Base-by-base conservation (phyloP, 1,140 invertebrate species). In the Pentalonia nigronervosa region DNA sequence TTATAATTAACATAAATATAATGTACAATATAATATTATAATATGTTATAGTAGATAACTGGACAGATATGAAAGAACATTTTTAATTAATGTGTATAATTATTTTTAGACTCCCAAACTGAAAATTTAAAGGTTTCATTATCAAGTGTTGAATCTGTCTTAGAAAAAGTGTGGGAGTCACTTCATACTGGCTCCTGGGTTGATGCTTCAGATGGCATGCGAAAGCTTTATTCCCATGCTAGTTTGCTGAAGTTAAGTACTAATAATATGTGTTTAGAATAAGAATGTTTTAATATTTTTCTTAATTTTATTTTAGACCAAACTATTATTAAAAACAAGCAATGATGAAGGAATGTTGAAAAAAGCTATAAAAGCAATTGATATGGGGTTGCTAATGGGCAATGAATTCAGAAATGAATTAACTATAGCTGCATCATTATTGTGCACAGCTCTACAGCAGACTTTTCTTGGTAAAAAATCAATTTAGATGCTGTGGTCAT, bases 181-280 rank as follows among this genome's bases (percentile, higher is more conserved):
- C 96, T 98, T 25, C 98, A 98, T 95, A 97, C 97, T 86, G 98
- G 98, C 1, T 96, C 98, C 94, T 99, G 98, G 97, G 97, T 97
- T 96, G 96, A 97, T 94, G 97, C 98, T 25, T 95, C 96, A 53
- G 94, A 96, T 81, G 95, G 94, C 41, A 95, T 96, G 86, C 96
- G 97, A 94, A 96, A 96, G 95, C 96, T 96, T 87, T 97, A 97
- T 94, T 96, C 97, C 25, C 94, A 97, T 87, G 96, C 96, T 11
- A 96, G 96, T 94, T 96, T 96, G 94, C 94, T 97, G 25, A 96
- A 96, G 95, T 96, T 96, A 95, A 94, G 23, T 56, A 41, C 30
- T 67, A 53, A 76, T 94, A 90, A 87, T 53, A 56, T 56, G n/a
- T 36, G 23, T 53, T 23, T 20, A 53, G 34, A 21, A 50, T 89